phyloP scores from a whole-genome alignment of 2,797 vertebrate genomes.

The Salmo trutta region DNA sequence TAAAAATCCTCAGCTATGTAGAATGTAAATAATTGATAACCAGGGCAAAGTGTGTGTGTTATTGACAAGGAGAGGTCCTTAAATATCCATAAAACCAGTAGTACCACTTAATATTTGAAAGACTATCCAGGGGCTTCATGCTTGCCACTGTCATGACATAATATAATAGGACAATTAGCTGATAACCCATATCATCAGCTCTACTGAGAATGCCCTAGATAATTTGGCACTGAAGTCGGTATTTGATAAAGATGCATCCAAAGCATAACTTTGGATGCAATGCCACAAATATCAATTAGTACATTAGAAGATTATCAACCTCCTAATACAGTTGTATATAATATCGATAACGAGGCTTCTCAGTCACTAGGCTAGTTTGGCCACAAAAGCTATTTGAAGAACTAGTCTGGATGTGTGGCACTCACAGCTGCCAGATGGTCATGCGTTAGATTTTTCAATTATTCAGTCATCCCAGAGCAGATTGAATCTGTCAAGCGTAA shows the following conservation, averaged over 20 bases:
- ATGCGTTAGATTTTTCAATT: slow-evolving; percentile 66
- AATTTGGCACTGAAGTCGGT: not conserved
- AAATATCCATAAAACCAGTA: not conserved
- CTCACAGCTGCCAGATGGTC: slow-evolving; percentile 65
- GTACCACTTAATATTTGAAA: not conserved
- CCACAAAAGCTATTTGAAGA: slow-evolving; percentile 48
- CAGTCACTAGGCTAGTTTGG: slow-evolving; percentile 19
- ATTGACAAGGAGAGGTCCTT: not conserved
- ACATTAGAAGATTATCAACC: slow-evolving; percentile 43
- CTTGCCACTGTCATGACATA: slow-evolving; percentile 6
- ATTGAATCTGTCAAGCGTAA: slow-evolving; percentile 66
- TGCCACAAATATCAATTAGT: slow-evolving; percentile 50
- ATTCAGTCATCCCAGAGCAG: slow-evolving; percentile 69
- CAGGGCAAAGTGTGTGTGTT: not conserved
- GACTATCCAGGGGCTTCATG: not conserved
- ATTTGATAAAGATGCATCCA: not conserved
- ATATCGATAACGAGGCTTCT: slow-evolving; percentile 29
- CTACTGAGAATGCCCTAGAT: not conserved
- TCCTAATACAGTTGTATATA: slow-evolving; percentile 18
- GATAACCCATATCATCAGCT: slow-evolving; percentile 1
- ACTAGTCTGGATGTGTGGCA: slow-evolving; percentile 28
- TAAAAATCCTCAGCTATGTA: not conserved
- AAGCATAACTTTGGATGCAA: not conserved
- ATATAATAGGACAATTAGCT: slow-evolving; percentile 15
- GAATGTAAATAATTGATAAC: not conserved